Base-by-base conservation (phyloP, 2,113 vertebrate genomes). In the Morone saxatilis region DNA sequence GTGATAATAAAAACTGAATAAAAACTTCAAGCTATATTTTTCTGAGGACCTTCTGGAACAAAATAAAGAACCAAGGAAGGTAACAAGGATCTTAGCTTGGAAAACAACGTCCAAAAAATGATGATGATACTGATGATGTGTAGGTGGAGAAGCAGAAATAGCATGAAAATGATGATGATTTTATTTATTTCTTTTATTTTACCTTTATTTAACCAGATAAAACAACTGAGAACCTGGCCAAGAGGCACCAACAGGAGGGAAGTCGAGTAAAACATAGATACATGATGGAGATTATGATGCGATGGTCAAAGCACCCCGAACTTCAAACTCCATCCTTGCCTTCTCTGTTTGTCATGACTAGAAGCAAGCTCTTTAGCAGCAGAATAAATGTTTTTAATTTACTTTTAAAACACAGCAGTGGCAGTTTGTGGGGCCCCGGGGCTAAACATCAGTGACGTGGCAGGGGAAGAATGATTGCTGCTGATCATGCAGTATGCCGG, bases 361-460 rank as follows among this genome's bases (percentile, higher is more conserved):
- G 50, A 2, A 25, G 47, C 1, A 0, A 80, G 87, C 76, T 68
- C 1, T 70, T 88, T 59, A 91, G 75, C 69, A 31, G 63, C 75
- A 79, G 62, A 89, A 90, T 77, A 86, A 89, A 91, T 89, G 86
- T 84, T 84, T 86, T 87, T 78, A n/a, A 88, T 90, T 90, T 78
- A 65, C 57, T 73, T 75, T 74, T 61, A 72, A 80, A 83, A 81
- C 59, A n/a, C 4, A 13, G n/a, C 60, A 25, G 14, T 80, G 83
- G 67, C 60, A 36, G 77, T 84, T 78, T 76, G 69, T 12, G 31
- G 56, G 57, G 47, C 62, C 89, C 78, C 19, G 0, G 19, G 83
- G 88, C 83, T 63, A 69, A 84, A 87, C 75, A 86, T 82, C 70
- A 83, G 70, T 40, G 11, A 56, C 11, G 31, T 72, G 69, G 71